Evolutionary conservation across 2,797 vertebrate species (phyloP).

Genomic region (Luscinia luscinia): DNA sequence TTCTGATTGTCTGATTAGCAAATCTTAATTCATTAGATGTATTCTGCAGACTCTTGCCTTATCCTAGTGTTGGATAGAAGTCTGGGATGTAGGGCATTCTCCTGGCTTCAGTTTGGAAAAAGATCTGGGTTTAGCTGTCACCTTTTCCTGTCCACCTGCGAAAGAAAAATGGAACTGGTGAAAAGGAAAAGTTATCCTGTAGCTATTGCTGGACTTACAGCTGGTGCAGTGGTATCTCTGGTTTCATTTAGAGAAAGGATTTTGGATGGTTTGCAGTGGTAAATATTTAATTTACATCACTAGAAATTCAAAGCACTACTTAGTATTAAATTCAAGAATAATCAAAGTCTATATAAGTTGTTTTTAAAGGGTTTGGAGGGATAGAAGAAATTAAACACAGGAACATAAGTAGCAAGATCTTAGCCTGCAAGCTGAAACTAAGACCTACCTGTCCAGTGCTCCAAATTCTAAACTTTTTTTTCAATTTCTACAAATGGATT

Average conservation of each 20-base stretch:
- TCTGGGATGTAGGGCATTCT: background rate
- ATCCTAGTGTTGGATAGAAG: background rate
- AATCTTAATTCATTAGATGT: background rate
- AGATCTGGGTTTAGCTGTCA: background rate
- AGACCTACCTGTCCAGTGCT: background rate
- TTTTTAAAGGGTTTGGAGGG: background rate
- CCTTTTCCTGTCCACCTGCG: background rate
- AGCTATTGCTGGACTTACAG: background rate
- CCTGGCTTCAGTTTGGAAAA: background rate
- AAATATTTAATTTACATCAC: background rate
- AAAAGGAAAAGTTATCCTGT: background rate
- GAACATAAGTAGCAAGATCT: background rate
- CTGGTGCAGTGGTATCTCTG: background rate
- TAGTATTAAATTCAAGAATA: background rate
- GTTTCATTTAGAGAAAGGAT: background rate
- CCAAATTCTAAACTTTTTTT: background rate
- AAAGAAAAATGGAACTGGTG: background rate
- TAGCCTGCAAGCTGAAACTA: background rate
- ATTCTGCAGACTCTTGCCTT: background rate
- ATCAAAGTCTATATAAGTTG: background rate
- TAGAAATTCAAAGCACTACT: background rate
- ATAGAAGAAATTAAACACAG: background rate
- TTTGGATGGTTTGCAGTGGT: background rate
- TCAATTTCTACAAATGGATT: background rate
- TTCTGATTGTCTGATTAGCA: background rate